These are phyloP conservation scores for Yasuhikotakia modesta DNA, from an alignment of 2,797 vertebrate species.

Conservation along the genomic window DNA sequence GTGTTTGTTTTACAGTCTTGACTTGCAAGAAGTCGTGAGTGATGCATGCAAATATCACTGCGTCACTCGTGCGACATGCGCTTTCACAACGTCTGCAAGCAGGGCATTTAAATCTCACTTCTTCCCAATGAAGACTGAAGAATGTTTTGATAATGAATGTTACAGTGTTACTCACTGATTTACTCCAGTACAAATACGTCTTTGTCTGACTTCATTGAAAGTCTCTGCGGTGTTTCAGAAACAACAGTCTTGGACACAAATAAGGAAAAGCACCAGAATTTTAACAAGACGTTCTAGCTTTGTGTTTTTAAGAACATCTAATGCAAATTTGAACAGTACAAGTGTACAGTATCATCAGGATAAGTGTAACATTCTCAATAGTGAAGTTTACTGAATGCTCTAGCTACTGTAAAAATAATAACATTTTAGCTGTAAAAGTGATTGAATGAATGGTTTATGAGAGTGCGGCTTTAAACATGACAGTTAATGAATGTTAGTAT, in stretches of 20 bases:
- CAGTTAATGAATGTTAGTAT: background rate
- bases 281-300: slow-evolving; percentile 27
- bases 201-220: slow-evolving; percentile 68
- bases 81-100: background rate
- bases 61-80: background rate
- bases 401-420: too few relatives aligned
- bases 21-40: slow-evolving; percentile 1
- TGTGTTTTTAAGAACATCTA: slow-evolving; percentile 13
- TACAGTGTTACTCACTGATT: slow-evolving; percentile 34
- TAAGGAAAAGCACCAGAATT: slow-evolving; percentile 51
- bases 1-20: slow-evolving; percentile 11
- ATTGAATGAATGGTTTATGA: too few relatives aligned
- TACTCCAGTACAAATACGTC: slow-evolving; percentile 55
- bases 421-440: too few relatives aligned
- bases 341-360: background rate
- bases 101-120: background rate
- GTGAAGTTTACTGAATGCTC: too few relatives aligned
- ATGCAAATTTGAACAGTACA: background rate
- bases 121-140: background rate
- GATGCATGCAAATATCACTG: background rate
- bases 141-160: slow-evolving; percentile 51
- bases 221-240: slow-evolving; percentile 60
- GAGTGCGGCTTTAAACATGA: background rate
- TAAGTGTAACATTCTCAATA: too few relatives aligned
- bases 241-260: slow-evolving; percentile 54